Conservation (phyloP, 2,888 invertebrate genomes). For the Netelia virgata region DNA sequence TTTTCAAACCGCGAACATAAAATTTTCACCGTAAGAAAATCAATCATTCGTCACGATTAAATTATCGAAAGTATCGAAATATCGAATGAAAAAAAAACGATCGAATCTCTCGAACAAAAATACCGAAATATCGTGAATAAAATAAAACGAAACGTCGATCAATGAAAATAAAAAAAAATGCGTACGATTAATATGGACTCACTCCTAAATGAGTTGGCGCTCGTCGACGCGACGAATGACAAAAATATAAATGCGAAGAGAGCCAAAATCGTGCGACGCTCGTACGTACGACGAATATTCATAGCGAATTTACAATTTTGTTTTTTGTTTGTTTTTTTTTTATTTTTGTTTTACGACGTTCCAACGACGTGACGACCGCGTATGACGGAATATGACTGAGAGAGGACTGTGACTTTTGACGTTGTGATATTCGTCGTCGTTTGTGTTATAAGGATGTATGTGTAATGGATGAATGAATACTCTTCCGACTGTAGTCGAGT, state of each 20-base stretch:
- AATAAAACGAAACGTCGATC: too few relatives aligned
- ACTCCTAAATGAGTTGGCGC: conserved; percentile 22
- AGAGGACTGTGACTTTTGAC: conserved; percentile 15
- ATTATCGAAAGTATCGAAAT: too few relatives aligned
- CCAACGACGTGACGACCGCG: conserved; percentile 19
- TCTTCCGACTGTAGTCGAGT: conserved; percentile 2
- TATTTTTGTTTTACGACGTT: background rate
- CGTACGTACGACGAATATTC: conserved; percentile 1
- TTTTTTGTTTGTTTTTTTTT: too few relatives aligned
- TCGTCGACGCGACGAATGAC: conserved; percentile 28
- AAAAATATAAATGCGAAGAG: conserved; percentile 36
- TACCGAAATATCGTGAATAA: too few relatives aligned
- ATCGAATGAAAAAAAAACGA: too few relatives aligned
- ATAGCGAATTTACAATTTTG: background rate
- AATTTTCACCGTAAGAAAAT: background rate
- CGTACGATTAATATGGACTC: conserved; percentile 10
- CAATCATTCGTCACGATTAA: background rate
- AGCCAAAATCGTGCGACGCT: conserved; percentile 24
- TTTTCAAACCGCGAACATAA: background rate
- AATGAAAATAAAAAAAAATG: background rate
- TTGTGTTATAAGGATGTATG: conserved; percentile 1
- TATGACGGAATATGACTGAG: conserved; percentile 49
- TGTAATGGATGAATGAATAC: background rate
- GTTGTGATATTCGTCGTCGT: conserved; percentile 20
- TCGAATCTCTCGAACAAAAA: too few relatives aligned